Evolutionary conservation across 2,888 invertebrate genomes (phyloP), one percentile per base, ranked within the genome.

Genomic region (Teleogryllus oceanicus): DNA sequence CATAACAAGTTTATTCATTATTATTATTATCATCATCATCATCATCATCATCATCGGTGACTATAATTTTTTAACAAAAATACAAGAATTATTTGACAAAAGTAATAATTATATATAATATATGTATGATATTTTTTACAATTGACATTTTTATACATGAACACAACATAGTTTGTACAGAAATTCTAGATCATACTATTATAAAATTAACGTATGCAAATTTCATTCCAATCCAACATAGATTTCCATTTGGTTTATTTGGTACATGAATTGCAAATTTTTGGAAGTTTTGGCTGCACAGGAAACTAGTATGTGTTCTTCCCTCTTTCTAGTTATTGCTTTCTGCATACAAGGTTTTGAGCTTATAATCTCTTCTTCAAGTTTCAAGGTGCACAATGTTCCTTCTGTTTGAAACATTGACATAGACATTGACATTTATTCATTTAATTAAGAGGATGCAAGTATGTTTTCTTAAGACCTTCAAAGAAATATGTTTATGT

Each of bases 41-140:
- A n/a, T 62, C 11, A 62, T 62, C 4, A 62, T 62, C n/a, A 18
- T n/a, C n/a, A n/a, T 62, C n/a, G n/a, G 13, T 62, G 62, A 62
- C 62, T 62, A 62, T 62, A 62, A 62, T 62, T 62, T 62, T 62
- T 18, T 62, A 62, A 62, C 62, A 62, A 62, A 62, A 62, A 62
- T 62, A 62, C 62, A 62, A 62, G 62, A 62, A 62, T 62, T 62
- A 62, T 62, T 62, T 62, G 62, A 62, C 62, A 62, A 62, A 62
- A 62, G 37, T 62, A 62, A 62, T 62, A 62, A 62, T 62, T 18
- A 18, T 62, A 37, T 37, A 37, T 37, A 37, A 37, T 37, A 37
- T 37, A 37, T 37, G 37, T 37, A 37, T 37, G 37, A 37, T 62
- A 18, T 62, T 62, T 62, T 62, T 62, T 62, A 62, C 62, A 62